Conservation (phyloP, 2,888 invertebrate genomes). For the Coenonympha glycerion region DNA sequence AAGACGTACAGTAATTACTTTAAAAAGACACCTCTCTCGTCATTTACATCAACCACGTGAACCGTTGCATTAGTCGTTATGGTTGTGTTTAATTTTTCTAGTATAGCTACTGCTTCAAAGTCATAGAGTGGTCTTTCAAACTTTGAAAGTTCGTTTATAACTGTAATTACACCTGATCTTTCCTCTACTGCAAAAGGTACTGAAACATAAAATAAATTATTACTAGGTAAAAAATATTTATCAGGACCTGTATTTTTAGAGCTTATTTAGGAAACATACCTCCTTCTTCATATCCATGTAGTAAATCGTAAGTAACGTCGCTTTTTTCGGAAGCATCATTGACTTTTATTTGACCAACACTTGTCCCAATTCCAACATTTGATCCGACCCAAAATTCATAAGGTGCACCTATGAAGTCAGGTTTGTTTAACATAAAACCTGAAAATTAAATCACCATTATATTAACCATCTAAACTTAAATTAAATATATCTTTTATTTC, state of each 20-base stretch:
- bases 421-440: conserved; percentile 75
- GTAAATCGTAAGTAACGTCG: conserved; percentile 83
- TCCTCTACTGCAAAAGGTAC: conserved; percentile 96
- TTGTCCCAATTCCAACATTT: conserved; percentile 89
- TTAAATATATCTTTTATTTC: not conserved
- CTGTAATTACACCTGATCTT: conserved; percentile 89
- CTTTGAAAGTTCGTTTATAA: conserved; percentile 83
- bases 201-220: conserved; percentile 52
- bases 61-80: conserved; percentile 89
- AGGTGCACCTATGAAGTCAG: conserved; percentile 88
- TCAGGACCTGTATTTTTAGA: not conserved
- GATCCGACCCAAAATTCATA: conserved; percentile 94
- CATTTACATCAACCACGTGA: conserved; percentile 86
- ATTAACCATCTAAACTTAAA: too few species aligned
- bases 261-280: conserved; percentile 62
- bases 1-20: conserved; percentile 56
- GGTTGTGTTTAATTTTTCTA: conserved; percentile 76
- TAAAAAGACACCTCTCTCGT: conserved; percentile 80
- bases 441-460: too few species aligned
- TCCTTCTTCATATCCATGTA: conserved; percentile 90
- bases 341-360: conserved; percentile 88
- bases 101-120: conserved; percentile 88
- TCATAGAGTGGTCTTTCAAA: conserved; percentile 82
- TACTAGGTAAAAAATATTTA: not conserved
- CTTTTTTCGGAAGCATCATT: conserved; percentile 81